These are phyloP conservation scores for Holcopasites calliopsidis DNA, from an alignment of 1,140 invertebrate genomes.

Conservation along the genomic window DNA sequence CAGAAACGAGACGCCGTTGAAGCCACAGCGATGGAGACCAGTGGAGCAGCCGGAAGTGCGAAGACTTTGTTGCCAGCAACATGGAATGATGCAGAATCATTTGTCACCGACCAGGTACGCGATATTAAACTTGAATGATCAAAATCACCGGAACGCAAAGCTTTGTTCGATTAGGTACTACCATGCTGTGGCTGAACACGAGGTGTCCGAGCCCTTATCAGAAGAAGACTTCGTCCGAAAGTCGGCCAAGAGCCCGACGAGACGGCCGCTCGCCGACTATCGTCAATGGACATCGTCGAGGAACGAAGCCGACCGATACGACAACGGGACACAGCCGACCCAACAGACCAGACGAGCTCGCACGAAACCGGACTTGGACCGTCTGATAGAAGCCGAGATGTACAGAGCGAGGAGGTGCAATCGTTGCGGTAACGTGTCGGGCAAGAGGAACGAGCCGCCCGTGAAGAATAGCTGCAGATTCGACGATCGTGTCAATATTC, in stretches of 20 bases:
- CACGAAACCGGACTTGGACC: slow-evolving; percentile 47
- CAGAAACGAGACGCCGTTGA: slow-evolving; percentile 34
- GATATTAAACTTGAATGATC: too few species aligned
- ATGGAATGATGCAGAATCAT: slow-evolving; percentile 13
- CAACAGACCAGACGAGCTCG: slow-evolving; percentile 24
- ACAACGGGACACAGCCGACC: not conserved
- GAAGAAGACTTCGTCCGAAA: slow-evolving; percentile 50
- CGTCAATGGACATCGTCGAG: slow-evolving; percentile 39
- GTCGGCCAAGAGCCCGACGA: slow-evolving; percentile 24
- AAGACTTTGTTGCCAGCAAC: slow-evolving; percentile 30
- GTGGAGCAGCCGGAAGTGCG: slow-evolving; percentile 29
- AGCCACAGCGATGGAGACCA: slow-evolving; percentile 36
- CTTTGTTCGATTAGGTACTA: slow-evolving; percentile 38
- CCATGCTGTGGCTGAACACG: slow-evolving; percentile 28
- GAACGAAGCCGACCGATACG: slow-evolving; percentile 42
- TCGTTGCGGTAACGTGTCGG: slow-evolving; percentile 49
- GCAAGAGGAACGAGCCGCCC: slow-evolving; percentile 7
- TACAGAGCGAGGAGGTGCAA: slow-evolving; percentile 48
- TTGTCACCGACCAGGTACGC: slow-evolving; percentile 42
- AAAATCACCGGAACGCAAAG: too few species aligned
- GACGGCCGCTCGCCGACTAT: slow-evolving; percentile 4
- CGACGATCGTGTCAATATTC: slow-evolving; percentile 35
- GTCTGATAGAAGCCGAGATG: slow-evolving; percentile 32
- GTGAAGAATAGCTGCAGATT: slow-evolving; percentile 46
- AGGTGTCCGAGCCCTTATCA: slow-evolving; percentile 47